A percentile compares a stretch with the other conserved stretches of the same genome.
These are phyloP conservation scores for Ramphastos sulfuratus DNA, from an alignment of 2,113 vertebrate genomes.

Conservation along the genomic window DNA sequence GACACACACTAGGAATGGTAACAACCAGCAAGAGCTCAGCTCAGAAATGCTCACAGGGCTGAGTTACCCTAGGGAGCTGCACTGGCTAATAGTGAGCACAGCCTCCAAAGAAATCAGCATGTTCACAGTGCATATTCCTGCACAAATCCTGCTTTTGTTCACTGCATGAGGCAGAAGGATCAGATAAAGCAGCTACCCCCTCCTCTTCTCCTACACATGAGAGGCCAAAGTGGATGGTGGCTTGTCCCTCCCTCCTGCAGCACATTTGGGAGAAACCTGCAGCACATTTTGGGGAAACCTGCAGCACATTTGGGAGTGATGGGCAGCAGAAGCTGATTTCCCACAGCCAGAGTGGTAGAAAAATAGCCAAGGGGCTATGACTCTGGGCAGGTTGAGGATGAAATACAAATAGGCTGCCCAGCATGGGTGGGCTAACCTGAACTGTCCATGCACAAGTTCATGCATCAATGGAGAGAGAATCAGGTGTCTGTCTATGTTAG, in stretches of 20 bases:
- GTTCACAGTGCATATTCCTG: not conserved
- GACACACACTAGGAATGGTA: fast-evolving
- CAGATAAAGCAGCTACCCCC: not conserved
- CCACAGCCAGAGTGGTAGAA: not conserved
- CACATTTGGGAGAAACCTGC: no score
- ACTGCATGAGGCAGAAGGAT: not conserved
- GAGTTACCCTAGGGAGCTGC: not conserved
- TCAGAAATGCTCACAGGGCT: not conserved
- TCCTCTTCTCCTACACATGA: not conserved
- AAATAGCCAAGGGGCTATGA: no score
- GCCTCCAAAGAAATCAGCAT: not conserved
- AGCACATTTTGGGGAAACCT: no score
- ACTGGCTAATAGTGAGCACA: not conserved
- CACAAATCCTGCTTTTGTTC: not conserved
- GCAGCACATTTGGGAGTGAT: not conserved
- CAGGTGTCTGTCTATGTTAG: not conserved
- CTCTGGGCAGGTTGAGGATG: no score
- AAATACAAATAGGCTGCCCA: not conserved
- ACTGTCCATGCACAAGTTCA: not conserved
- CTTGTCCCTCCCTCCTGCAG: not conserved
- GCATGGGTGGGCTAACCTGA: not conserved
- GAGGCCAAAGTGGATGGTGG: not conserved
- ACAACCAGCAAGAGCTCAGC: not conserved
- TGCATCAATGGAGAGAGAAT: not conserved
- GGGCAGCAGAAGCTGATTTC: not conserved